Base-by-base conservation (phyloP, 2,797 vertebrate genomes). In the Cygnus olor region DNA sequence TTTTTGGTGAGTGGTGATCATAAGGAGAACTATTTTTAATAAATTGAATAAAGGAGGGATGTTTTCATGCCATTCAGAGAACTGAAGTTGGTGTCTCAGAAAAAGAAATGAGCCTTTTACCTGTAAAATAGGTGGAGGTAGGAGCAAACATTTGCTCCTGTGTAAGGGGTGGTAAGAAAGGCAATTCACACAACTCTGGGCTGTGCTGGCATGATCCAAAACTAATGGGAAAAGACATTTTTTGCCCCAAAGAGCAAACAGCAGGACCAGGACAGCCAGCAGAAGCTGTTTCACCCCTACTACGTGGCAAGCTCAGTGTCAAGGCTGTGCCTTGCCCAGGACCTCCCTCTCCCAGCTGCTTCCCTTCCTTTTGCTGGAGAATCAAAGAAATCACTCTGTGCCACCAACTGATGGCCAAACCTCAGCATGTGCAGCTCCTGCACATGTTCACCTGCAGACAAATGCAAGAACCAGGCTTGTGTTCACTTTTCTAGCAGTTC, bases 361-460 rank as follows among this genome's bases (percentile, higher is more conserved):
- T 54, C 28, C 28, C 53, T 54, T 30, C 27, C 28, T 28, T 14
- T 32, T 56, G 54, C 18, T 6, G 11, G 54, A 32, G 54, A 56
- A 56, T 19, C 17, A 11, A 56, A 56, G 27, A 22, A 22, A 15
- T 88, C 34, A 4, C 40, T 2, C 20, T 20, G 1, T 70, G 25
- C 49, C 27, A 20, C 56, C 3, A 0, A 56, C 22, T 28, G 27
- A 64, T 70, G 51, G 32, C 7, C 72, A 38, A 36, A 38, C 19
- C 36, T 32, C 42, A 10, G 60, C 2, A 18, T 24, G 47, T 17
- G 30, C 49, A 40, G 24, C 19, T 66, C 32, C 47, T 49, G 60
- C 22, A 49, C 0, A 0, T 20, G 1, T 36, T 22, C 53, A 79
- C 32, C 58, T 71, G 76, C 63, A 4, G 1, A 2, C 27, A 20